Evolutionary conservation across 2,888 invertebrate species (phyloP), one percentile per base, ranked within the genome.

Genomic region (Halocaridina rubra): DNA sequence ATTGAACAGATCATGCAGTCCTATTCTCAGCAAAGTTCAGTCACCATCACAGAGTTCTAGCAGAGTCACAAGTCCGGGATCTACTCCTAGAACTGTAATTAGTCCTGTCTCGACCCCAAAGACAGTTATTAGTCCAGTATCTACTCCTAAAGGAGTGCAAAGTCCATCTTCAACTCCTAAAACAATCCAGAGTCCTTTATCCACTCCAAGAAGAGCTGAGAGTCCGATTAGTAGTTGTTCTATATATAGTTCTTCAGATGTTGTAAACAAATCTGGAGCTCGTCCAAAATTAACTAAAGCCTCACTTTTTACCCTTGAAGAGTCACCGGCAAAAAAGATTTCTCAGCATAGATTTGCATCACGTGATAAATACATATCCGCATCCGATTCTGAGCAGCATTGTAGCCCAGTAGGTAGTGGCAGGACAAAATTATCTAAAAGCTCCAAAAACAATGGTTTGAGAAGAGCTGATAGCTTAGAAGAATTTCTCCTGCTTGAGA

Each of bases 401-500:
- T 27, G n/a, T n/a, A 81, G 72, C 64, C n/a, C 32, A 39, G 33
- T 46, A 78, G 39, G 72, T 82, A 72, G 33, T 72, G 39, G 46
- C 32, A 39, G 69, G 69, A 61, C 0, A 57, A 64, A 81, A 61
- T 81, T 74, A 29, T 27, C 77, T 22, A 82, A 71, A 32, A 33
- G 57, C 53, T 77, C 53, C 22, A 59, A 33, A 8, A 76, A 74
- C 61, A 61, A 57, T 33, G 84, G 80, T 32, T 69, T 86, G 76
- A 69, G 72, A 30, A 85, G 84, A 77, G 87, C 85, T 80, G 85
- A 87, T 79, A 87, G 87, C 64, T 76, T 87, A 39, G 87, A 87
- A 57, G 87, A 87, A 76, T 87, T 87, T 78, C 64, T 87, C 27
- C 79, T 82, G 74, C 78, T 87, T 80, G 87, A 87, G 76, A 87